Base-by-base conservation (phyloP, 2,888 invertebrate species). In the Athrips mouffetella region DNA sequence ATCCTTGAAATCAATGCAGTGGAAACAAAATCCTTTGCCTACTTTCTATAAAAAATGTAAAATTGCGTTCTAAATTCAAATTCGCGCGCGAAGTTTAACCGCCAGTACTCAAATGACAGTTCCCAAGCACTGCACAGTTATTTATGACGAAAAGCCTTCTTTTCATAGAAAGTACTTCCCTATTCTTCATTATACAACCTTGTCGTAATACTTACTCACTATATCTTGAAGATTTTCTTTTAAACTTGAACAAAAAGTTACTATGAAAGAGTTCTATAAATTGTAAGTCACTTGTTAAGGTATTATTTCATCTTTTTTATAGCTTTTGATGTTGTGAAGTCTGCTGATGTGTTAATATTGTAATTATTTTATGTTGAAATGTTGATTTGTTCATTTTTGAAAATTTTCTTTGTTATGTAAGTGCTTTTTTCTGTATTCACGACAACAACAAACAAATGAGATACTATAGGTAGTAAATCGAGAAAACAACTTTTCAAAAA, bases 181-280 rank as follows among this genome's bases (percentile, higher is more conserved):
- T 67, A 71, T 73, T 72, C 72, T 72, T 72, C 74, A 63, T 73
- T 73, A 59, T 63, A 59, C 65, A 70, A 76, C 71, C 66, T 63
- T 73, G 63, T 76, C 78, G 60, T 62, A 65, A 55, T 62, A 55
- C 48, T 45, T 55, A 49, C 37, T 41, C 87, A 11, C 69, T 67
- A 30, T 94, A 8, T 31, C 18, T 10, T 5, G 27, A 21, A 30
- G 20, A 29, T 8, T 29, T 15, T 31, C 31, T 18, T 21, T 13
- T 3, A 8, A 2, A 2, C 1, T 21, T 8, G 6, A 6, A 18
- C 13, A 13, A 21, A 8, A 8, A 10, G 5, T 69, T 64, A 70
- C 58, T 70, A 67, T 57, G 70, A 70, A 62, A 74, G 49, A 60
- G 72, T 71, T 57, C 60, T 57, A 52, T 27, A 30, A 21, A 40